A percentile compares a stretch with the other conserved stretches of the same genome.
Conservation (phyloP, 2,113 vertebrate species). For the Pachypanchax playfairii region DNA sequence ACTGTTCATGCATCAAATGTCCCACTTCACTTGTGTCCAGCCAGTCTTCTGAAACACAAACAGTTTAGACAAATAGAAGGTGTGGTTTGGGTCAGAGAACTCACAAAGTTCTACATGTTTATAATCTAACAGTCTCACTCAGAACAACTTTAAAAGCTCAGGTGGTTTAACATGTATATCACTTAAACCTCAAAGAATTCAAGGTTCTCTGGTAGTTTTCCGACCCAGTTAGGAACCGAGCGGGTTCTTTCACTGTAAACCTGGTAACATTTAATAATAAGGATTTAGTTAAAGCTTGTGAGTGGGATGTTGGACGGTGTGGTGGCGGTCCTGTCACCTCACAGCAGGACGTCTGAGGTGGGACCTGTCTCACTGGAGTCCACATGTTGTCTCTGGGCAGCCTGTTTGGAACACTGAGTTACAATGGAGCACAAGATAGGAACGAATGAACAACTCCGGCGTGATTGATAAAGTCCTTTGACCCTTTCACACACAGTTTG, state of each 20-base stretch:
- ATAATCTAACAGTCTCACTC: background rate
- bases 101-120: background rate
- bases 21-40: slow-evolving; percentile 1
- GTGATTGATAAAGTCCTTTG: slow-evolving; percentile 61
- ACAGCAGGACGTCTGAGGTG: no score
- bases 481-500: slow-evolving; percentile 48
- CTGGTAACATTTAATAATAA: no score
- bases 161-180: background rate
- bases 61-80: background rate
- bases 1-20: slow-evolving; percentile 14
- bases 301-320: no score
- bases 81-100: background rate
- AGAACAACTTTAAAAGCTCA: background rate
- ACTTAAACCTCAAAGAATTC: no score
- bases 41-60: slow-evolving; percentile 15
- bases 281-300: no score
- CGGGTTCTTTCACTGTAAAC: no score
- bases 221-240: no score
- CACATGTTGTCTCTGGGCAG: no score
- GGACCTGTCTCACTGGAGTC: no score
- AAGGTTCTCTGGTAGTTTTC: background rate
- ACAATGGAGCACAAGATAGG: slow-evolving; percentile 14
- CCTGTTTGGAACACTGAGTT: slow-evolving; percentile 42
- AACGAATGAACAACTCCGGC: slow-evolving; percentile 37
- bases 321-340: no score